A percentile compares a stretch with the other conserved stretches of the same genome.
Conservation (phyloP, 1,140 invertebrate species). For the Gonatopus flavifemur region DNA sequence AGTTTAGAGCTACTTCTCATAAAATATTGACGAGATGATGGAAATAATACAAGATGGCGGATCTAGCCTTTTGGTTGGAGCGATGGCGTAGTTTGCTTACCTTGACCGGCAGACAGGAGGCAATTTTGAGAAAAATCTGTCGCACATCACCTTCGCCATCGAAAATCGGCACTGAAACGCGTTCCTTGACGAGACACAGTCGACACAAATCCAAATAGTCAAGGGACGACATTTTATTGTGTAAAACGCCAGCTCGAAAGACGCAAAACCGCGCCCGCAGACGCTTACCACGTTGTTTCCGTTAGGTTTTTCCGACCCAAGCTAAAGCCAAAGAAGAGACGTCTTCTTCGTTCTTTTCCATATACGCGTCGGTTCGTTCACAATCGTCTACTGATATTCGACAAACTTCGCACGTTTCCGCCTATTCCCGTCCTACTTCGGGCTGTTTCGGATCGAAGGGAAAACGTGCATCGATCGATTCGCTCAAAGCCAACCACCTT, state of each 20-base stretch:
- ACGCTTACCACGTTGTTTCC: slow-evolving; percentile 38
- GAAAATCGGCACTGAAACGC: slow-evolving; percentile 62
- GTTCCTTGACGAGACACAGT: slow-evolving; percentile 64
- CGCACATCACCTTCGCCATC: slow-evolving; percentile 60
- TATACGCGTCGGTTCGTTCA: slow-evolving; percentile 23
- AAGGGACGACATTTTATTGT: slow-evolving; percentile 54
- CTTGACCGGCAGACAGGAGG: slow-evolving; percentile 64
- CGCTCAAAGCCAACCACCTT: slow-evolving; percentile 29
- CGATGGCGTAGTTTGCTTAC: slow-evolving; percentile 60
- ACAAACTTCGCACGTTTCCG: slow-evolving; percentile 14
- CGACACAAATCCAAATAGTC: slow-evolving; percentile 62
- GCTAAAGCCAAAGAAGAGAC: slow-evolving; percentile 32
- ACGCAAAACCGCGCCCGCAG: slow-evolving; percentile 35
- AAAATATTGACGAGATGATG: no score
- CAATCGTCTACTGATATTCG: slow-evolving; percentile 4
- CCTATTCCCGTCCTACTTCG: slow-evolving; percentile 10
- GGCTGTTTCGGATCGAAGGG: slow-evolving; percentile 9
- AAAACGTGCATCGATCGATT: slow-evolving; percentile 28
- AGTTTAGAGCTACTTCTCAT: no score
- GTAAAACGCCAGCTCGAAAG: slow-evolving; percentile 42
- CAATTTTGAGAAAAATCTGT: slow-evolving; percentile 63
- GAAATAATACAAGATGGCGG: no score
- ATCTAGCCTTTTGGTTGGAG: slow-evolving; percentile 11
- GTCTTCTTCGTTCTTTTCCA: slow-evolving; percentile 26
- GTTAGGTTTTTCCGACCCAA: no score